These are phyloP conservation scores for Pantherophis guttatus DNA, from an alignment of 2,113 vertebrate species.

Conservation along the genomic window DNA sequence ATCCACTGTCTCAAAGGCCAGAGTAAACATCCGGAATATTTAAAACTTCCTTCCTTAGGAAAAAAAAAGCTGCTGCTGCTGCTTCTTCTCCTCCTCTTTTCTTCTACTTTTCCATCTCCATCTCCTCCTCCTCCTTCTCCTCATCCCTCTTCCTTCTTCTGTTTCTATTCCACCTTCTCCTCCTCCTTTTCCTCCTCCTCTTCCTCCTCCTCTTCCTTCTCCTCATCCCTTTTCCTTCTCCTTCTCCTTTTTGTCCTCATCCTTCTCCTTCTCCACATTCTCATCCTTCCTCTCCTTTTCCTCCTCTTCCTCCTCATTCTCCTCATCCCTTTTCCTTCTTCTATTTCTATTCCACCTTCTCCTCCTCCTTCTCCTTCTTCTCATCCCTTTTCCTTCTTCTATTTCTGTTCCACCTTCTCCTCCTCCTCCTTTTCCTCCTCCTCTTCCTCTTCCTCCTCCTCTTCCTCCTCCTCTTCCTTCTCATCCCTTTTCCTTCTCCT, in stretches of 20 bases:
- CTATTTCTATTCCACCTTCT: no score
- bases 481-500: no score
- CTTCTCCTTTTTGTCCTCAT: no score
- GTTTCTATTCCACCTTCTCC: rapidly evolving
- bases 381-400: no score
- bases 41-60: neutral
- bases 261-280: no score
- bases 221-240: no score
- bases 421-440: no score
- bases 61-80: neutral
- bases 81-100: neutral
- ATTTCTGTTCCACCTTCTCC: rapidly evolving
- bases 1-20: neutral
- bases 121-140: rapidly evolving
- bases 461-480: no score
- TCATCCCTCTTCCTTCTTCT: rapidly evolving
- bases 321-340: no score
- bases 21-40: slow-evolving; percentile 7
- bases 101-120: rapidly evolving
- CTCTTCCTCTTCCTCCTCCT: rapidly evolving
- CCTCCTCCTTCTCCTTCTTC: rapidly evolving
- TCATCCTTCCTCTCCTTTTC: no score
- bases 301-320: rapidly evolving
- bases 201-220: rapidly evolving
- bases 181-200: no score